Base-by-base conservation (phyloP, 2,888 invertebrate genomes). In the Diarsia dahlii region DNA sequence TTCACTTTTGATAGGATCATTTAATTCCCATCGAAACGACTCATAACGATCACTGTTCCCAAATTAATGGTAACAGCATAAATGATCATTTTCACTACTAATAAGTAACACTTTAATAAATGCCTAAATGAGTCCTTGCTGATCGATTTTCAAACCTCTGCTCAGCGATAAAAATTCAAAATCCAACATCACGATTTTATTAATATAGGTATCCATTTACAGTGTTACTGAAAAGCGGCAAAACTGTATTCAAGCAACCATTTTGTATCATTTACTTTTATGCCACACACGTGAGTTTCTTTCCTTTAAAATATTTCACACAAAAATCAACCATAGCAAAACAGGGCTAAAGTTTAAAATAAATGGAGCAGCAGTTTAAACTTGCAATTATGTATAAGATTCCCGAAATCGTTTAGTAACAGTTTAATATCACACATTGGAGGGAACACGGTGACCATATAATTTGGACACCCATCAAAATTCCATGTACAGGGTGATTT, bases 321-420 rank as follows among this genome's bases (percentile, higher is more conserved):
- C 18, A 48, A 82, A 71, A 73, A 67, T 69, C 46, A 45, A 28
- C 69, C 76, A n/a, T 74, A 78, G 67, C 1, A 3, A 10, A 0
- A 18, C 34, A 0, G 0, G 0, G 0, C 20, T 67, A 80, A 45
- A n/a, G 76, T 67, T 52, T 23, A 66, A 72, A 81, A 45, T 78
- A 12, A 5, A 13, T 62, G 58, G 1, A 1, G 10, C 0, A 54
- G 18, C 3, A 3, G 0, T 48, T 46, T 67, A 0, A 39, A 63
- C 39, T 28, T 52, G 60, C 67, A 82, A 80, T 86, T 86, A 86
- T 80, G 65, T 63, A 56, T 63, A 56, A 79, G 60, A 80, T 88
- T 88, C 87, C 84, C 70, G 79, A 80, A 88, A 87, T 77, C 80
- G 78, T 87, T 87, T 76, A 74, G 81, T 56, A 82, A 76, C 74